Percentiles rank a stretch among this genome's conserved stretches.
Conservation (phyloP, 2,797 vertebrate species). For the Mormyrus proboscirostris region DNA sequence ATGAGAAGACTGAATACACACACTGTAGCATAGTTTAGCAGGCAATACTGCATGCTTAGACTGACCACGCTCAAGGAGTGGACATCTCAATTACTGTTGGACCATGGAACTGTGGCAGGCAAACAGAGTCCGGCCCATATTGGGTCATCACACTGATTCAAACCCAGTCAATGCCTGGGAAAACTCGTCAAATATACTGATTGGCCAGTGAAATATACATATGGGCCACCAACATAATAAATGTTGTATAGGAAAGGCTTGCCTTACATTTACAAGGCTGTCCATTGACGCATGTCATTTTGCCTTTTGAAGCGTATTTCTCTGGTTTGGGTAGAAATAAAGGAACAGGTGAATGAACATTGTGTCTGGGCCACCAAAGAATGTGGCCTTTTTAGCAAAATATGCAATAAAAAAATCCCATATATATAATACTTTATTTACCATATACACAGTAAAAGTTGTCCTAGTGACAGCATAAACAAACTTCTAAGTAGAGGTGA, state of each 20-base stretch:
- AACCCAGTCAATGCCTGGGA: not conserved
- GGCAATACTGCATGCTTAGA: not conserved
- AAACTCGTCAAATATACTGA: not conserved
- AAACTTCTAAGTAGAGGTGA: not conserved
- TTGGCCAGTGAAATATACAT: not conserved
- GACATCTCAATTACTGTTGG: not conserved
- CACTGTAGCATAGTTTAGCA: not conserved
- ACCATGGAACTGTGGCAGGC: not conserved
- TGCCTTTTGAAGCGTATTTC: not conserved
- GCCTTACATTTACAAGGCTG: not conserved
- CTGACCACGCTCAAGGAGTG: not conserved
- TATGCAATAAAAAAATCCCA: not conserved
- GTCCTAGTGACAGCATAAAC: not conserved
- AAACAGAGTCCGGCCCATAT: not conserved
- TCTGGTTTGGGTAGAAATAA: not conserved
- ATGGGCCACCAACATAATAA: not conserved
- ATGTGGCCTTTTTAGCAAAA: not conserved
- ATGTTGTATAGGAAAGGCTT: not conserved
- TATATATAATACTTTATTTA: not conserved
- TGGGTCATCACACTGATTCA: not conserved
- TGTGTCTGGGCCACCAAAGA: not conserved
- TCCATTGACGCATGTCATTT: not conserved
- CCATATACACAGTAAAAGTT: not conserved
- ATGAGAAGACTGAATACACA: not conserved
- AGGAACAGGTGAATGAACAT: not conserved